phyloP scores from a whole-genome alignment of 2,113 vertebrate genomes.

The Conger conger region DNA sequence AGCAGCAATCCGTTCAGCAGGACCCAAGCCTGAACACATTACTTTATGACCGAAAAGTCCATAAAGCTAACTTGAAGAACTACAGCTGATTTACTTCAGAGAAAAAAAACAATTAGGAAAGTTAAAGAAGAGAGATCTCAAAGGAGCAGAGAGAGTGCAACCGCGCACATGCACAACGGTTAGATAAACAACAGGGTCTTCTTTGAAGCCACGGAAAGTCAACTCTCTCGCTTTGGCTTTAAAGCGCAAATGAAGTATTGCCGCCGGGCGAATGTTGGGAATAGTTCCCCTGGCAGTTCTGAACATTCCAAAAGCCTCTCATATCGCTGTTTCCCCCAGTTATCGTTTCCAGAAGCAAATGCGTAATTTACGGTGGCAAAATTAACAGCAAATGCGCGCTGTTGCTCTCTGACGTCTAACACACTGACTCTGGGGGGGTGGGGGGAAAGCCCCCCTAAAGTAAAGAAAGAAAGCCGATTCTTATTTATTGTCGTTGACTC shows the following conservation, averaged over 20 bases:
- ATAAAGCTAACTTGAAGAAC: neutral
- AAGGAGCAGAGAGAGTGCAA: constrained; percentile 18
- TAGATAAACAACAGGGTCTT: constrained; percentile 45
- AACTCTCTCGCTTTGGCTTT: constrained; percentile 32
- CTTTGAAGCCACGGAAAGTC: constrained; percentile 35
- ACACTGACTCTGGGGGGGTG: constrained; percentile 17
- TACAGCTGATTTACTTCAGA: constrained; percentile 21
- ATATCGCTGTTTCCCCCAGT: constrained; percentile 55
- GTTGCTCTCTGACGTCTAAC: constrained; percentile 33
- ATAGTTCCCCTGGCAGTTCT: constrained; percentile 54
- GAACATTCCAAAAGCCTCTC: constrained; percentile 56
- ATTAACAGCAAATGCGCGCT: constrained; percentile 32
- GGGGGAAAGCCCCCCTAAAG: too few species aligned
- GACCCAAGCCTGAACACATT: neutral
- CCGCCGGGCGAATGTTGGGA: constrained; percentile 43
- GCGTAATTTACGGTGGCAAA: constrained; percentile 39
- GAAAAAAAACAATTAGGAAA: constrained; percentile 14
- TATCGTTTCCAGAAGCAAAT: constrained; percentile 46
- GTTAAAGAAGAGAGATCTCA: neutral
- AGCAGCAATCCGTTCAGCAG: too few species aligned
- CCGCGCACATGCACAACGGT: constrained; percentile 39
- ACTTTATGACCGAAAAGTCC: neutral
- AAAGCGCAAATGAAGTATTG: constrained; percentile 37
- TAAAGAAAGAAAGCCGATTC: constrained; percentile 26
- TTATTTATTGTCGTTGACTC: constrained; percentile 27